Percentiles rank a stretch among this genome's conserved stretches.
These are phyloP conservation scores for Rhinoderma darwinii DNA, from an alignment of 2,113 vertebrate species.

Conservation along the genomic window DNA sequence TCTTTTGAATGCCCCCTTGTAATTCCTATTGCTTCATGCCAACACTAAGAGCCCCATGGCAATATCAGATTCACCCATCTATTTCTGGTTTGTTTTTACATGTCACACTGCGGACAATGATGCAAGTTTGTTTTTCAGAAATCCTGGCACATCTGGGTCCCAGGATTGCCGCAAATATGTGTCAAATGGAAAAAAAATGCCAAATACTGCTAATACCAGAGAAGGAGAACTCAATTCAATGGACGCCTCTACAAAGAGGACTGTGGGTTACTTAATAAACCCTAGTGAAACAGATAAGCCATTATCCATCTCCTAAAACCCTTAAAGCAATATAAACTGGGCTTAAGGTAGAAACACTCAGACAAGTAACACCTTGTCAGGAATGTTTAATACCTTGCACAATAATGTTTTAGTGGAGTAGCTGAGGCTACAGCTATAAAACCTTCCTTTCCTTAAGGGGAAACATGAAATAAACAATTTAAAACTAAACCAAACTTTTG, in stretches of 20 bases:
- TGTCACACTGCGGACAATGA: slow-evolving; percentile 58
- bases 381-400: slow-evolving; percentile 40
- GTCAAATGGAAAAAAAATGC: slow-evolving; percentile 43
- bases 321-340: slow-evolving; percentile 35
- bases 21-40: slow-evolving; percentile 37
- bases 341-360: slow-evolving; percentile 23
- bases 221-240: slow-evolving; percentile 35
- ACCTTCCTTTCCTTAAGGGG: slow-evolving; percentile 7
- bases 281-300: background rate
- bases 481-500: background rate
- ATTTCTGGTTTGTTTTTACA: slow-evolving; percentile 56
- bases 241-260: slow-evolving; percentile 19
- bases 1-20: slow-evolving; percentile 55
- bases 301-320: slow-evolving; percentile 23
- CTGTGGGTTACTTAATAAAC: slow-evolving; percentile 38
- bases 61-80: slow-evolving; percentile 59
- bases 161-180: slow-evolving; percentile 52
- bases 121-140: slow-evolving; percentile 57
- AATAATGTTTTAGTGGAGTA: slow-evolving; percentile 32
- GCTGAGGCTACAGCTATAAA: slow-evolving; percentile 17
- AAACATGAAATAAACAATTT: background rate
- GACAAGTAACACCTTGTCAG: slow-evolving; percentile 49
- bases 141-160: slow-evolving; percentile 48
- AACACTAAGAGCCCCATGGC: slow-evolving; percentile 40
- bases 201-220: slow-evolving; percentile 19